Evolutionary conservation across 2,113 vertebrate species (phyloP), one percentile per base, ranked within the genome.

Genomic region (Ranitomeya imitator): DNA sequence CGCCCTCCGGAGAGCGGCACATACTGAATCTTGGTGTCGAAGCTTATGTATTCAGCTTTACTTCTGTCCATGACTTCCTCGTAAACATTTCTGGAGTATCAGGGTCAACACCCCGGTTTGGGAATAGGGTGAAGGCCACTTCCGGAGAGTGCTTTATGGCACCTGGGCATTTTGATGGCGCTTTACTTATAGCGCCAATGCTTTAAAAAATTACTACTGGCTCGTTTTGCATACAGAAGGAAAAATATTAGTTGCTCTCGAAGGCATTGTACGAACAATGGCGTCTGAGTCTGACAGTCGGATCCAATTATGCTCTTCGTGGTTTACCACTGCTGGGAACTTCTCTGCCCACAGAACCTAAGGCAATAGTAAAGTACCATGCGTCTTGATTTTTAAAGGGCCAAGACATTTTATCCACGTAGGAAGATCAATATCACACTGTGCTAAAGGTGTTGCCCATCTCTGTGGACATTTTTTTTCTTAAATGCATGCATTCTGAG

Each of bases 1-100:
- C 81, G 45, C 87, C 60, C 87, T 78, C 87, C 5, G 71, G 71
- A 76, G 87, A 78, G 69, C 45, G 13, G 23, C 45, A 57, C 73
- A 37, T 78, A 63, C 73, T 65, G 85, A 86, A 86, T 86, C 85
- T 78, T 61, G 23, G 7, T 51, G 57, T 71, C 23, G 57, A n/a
- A 45, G 60, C 45, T 67, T 54, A 23, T 21, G 19, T 21, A 57
- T 86, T 61, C 76, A n/a, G 59, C 65, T 45, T 86, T n/a, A 86
- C 8, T 8, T 21, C 52, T 7, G 23, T 85, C 67, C 6, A 37
- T 14, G 71, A 45, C 51, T 61, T 76, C 19, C 37, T 18, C 37
- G 8, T 51, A 65, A 83, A 65, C 18, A 7, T 61, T 19, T 5
- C 21, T 11, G 60, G 61, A 54, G 52, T 80, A 31, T 16, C n/a